These are phyloP conservation scores for Diogma glabrata DNA, from an alignment of 2,888 invertebrate species.

Conservation along the genomic window DNA sequence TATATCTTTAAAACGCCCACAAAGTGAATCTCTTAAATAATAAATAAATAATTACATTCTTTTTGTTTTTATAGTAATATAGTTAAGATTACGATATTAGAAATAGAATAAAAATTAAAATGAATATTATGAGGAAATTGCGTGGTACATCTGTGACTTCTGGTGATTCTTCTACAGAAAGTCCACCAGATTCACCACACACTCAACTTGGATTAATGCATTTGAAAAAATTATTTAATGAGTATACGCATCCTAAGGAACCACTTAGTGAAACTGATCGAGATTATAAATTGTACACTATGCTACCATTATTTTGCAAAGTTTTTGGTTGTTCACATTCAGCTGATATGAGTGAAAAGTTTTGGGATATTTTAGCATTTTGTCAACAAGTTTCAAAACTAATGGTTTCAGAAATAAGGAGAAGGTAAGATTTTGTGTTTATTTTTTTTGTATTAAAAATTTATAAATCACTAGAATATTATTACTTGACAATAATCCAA, in stretches of 20 bases:
- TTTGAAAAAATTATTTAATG: constrained; percentile 89
- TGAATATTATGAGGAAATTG: constrained; percentile 91
- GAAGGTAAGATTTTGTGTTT: constrained; percentile 37
- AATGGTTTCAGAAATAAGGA: constrained; percentile 93
- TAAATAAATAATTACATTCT: neutral
- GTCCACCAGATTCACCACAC: constrained; percentile 48
- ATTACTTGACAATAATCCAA: too few relatives aligned
- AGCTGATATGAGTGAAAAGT: constrained; percentile 94
- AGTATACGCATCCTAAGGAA: constrained; percentile 82
- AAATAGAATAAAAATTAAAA: constrained; percentile 29
- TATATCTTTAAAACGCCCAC: neutral
- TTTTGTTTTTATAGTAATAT: neutral
- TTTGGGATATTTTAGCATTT: constrained; percentile 90
- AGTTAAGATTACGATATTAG: neutral
- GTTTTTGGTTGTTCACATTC: constrained; percentile 88
- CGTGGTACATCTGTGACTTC: constrained; percentile 44
- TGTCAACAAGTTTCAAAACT: constrained; percentile 88
- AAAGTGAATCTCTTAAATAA: neutral
- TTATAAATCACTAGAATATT: neutral
- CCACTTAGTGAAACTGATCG: constrained; percentile 68
- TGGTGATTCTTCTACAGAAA: constrained; percentile 21
- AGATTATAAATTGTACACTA: constrained; percentile 90
- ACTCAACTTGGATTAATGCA: constrained; percentile 91
- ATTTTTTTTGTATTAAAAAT: neutral
- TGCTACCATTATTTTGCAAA: constrained; percentile 97